Conservation (phyloP, 2,888 invertebrate species). For the Tetropium fuscum region DNA sequence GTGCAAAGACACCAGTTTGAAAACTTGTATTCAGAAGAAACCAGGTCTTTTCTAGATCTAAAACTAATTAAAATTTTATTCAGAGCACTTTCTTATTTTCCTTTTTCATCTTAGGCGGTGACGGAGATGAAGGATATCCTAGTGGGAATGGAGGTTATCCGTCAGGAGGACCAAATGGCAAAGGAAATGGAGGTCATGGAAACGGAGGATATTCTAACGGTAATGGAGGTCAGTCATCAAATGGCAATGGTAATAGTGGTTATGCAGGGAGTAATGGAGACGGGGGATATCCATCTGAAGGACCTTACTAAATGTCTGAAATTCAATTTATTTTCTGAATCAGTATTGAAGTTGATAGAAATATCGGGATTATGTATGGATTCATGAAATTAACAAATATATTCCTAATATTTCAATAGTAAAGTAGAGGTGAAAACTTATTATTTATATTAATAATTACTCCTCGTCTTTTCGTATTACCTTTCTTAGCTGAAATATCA, state of each 20-base stretch:
- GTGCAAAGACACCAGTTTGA: too few species aligned
- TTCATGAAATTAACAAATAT: background rate
- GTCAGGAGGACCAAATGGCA: conserved; percentile 29
- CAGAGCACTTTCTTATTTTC: too few species aligned
- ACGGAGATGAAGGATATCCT: conserved; percentile 45
- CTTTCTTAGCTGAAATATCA: too few species aligned
- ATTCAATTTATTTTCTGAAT: conserved; percentile 37
- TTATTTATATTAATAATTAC: too few species aligned
- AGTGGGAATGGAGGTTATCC: conserved; percentile 43
- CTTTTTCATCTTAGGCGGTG: conserved; percentile 25
- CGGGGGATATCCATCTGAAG: conserved; percentile 45
- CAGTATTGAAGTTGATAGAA: conserved; percentile 28
- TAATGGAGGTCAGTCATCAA: conserved; percentile 37
- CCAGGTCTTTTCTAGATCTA: too few species aligned
- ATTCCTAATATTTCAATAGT: background rate
- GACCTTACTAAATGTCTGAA: conserved; percentile 48
- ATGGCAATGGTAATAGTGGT: conserved; percentile 31
- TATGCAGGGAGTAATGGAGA: conserved; percentile 36
- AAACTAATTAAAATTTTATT: too few species aligned
- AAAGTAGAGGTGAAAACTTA: too few species aligned
- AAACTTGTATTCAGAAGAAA: too few species aligned
- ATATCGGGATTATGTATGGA: conserved; percentile 21
- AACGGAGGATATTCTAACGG: conserved; percentile 38
- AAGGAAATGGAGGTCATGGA: conserved; percentile 34
- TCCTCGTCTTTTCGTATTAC: too few species aligned